Evolutionary conservation across 2,888 invertebrate genomes (phyloP).

Genomic region (Linyphia triangularis): DNA sequence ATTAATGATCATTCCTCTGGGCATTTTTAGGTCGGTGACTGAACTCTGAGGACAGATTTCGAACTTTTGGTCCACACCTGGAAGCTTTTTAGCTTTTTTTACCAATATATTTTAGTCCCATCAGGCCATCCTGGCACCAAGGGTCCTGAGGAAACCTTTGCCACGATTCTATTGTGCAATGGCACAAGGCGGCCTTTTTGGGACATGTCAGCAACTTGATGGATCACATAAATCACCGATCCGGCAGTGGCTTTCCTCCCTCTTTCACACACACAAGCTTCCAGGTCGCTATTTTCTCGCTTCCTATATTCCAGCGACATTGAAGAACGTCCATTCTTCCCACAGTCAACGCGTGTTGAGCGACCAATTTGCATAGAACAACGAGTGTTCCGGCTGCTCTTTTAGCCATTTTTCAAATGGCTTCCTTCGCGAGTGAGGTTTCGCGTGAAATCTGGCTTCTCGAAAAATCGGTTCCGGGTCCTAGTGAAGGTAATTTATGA

Average conservation of each 20-base stretch:
- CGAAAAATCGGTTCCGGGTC: conserved; percentile 45
- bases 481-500: conserved; percentile 46
- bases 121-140: conserved; percentile 39
- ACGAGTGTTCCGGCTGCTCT: conserved; percentile 62
- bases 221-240: conserved; percentile 72
- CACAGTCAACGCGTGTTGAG: conserved; percentile 47
- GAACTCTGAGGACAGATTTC: conserved; percentile 73
- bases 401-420: conserved; percentile 68
- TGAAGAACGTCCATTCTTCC: conserved; percentile 51
- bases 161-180: conserved; percentile 45
- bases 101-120: conserved; percentile 68
- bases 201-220: conserved; percentile 67
- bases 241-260: conserved; percentile 36
- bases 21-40: conserved; percentile 69
- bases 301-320: no score
- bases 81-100: conserved; percentile 30
- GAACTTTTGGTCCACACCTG: conserved; percentile 64
- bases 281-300: conserved; percentile 19
- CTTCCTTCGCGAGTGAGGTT: conserved; percentile 42
- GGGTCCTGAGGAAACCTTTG: conserved; percentile 50
- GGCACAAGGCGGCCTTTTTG: conserved; percentile 59
- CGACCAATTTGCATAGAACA: conserved; percentile 71
- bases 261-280: conserved; percentile 48
- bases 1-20: conserved; percentile 73
- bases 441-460: conserved; percentile 62